Conservation (phyloP, 2,797 vertebrate genomes). For the Clarias fuscus region DNA sequence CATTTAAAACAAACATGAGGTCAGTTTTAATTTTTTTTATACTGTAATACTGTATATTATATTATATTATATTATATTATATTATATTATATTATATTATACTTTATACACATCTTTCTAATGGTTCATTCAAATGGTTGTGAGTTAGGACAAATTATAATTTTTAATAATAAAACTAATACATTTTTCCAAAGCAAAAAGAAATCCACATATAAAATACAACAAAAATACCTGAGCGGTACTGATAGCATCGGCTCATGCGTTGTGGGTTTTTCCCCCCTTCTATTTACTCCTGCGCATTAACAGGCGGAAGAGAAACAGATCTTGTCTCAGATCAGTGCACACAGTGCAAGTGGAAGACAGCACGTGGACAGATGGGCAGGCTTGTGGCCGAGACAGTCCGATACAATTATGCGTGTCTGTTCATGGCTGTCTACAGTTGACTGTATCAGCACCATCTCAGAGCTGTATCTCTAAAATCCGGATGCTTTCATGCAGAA, state of each 20-base stretch:
- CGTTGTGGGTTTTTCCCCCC: neutral
- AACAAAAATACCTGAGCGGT: too few species aligned
- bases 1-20: constrained; percentile 42
- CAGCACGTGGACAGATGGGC: neutral
- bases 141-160: neutral
- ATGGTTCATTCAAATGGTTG: neutral
- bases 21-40: constrained; percentile 22
- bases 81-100: too few species aligned
- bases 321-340: neutral
- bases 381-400: constrained; percentile 16
- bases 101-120: neutral
- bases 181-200: neutral
- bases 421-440: constrained; percentile 24
- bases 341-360: neutral
- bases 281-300: neutral
- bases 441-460: constrained; percentile 29
- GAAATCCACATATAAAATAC: neutral
- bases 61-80: too few species aligned
- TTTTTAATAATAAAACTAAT: too few species aligned
- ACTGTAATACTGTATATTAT: too few species aligned
- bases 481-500: constrained; percentile 9
- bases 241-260: neutral
- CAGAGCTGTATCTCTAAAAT: constrained; percentile 1
- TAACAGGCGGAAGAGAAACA: neutral
- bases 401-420: constrained; percentile 25